Conservation (phyloP, 1,140 invertebrate genomes). For the Batillaria attramentaria region DNA sequence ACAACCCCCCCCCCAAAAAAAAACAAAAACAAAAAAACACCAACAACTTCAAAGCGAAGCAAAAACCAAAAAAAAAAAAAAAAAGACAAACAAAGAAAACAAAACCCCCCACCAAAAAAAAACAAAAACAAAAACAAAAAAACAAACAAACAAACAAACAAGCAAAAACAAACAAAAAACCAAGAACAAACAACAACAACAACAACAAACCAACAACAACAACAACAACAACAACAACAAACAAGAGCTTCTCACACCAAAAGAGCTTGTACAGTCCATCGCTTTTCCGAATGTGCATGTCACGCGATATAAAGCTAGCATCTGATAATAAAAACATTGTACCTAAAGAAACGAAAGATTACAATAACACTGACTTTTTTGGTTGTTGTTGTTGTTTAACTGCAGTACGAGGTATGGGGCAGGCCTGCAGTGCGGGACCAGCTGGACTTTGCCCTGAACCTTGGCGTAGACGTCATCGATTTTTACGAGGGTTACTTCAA, state of each 20-base stretch:
- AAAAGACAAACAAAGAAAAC: background rate
- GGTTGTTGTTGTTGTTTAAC: constrained; percentile 4
- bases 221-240: no score
- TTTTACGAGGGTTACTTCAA: constrained; percentile 70
- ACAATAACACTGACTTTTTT: no score
- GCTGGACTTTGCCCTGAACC: constrained; percentile 55
- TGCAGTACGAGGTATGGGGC: constrained; percentile 62
- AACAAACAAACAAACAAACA: no score
- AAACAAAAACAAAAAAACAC: background rate
- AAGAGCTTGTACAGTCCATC: no score
- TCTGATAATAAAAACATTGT: no score
- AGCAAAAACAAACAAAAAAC: no score
- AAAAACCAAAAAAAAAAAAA: background rate
- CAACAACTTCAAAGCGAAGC: background rate
- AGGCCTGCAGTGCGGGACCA: constrained; percentile 53
- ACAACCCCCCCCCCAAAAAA: background rate
- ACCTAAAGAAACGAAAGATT: no score
- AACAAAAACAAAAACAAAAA: background rate
- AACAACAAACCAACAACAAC: no score
- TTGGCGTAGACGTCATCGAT: constrained; percentile 60
- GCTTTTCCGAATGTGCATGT: no score
- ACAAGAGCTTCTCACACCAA: background rate
- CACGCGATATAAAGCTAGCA: no score
- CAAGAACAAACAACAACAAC: no score
- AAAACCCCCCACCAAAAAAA: background rate